Evolutionary conservation across 2,113 vertebrate genomes (phyloP).

Genomic region (Mionectes macconnelli): DNA sequence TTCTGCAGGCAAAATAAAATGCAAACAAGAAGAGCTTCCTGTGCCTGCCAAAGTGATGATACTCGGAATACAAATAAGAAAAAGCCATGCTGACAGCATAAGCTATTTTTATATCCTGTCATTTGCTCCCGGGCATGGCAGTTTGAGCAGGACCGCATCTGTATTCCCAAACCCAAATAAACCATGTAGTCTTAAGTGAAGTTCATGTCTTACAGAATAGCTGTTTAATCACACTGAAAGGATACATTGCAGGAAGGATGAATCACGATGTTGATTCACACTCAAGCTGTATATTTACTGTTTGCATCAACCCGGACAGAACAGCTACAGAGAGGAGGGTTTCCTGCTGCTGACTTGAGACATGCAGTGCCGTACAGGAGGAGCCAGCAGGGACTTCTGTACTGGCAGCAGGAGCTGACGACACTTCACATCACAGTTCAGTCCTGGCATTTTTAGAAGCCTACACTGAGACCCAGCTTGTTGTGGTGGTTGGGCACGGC

Average conservation of each 20-base stretch:
- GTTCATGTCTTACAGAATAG: conserved; percentile 41
- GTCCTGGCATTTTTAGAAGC: not conserved
- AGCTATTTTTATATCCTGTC: conserved; percentile 79
- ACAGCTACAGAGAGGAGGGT: not conserved
- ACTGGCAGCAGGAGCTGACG: not conserved
- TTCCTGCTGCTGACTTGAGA: not conserved
- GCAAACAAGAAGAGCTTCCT: conserved; percentile 78
- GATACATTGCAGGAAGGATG: conserved; percentile 14
- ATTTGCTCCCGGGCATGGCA: conserved; percentile 63
- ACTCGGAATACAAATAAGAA: conserved; percentile 81
- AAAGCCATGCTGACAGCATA: conserved; percentile 80
- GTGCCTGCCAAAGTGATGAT: conserved; percentile 80
- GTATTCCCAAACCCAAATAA: conserved; percentile 65
- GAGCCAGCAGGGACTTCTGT: not conserved
- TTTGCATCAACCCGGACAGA: not conserved
- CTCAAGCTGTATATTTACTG: not conserved
- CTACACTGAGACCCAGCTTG: fast-evolving
- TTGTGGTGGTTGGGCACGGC: not conserved
- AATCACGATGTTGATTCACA: conserved; percentile 24
- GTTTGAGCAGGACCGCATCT: conserved; percentile 72
- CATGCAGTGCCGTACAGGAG: not conserved
- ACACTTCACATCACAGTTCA: fast-evolving
- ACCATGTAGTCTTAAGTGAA: conserved; percentile 57
- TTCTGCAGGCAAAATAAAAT: conserved; percentile 79
- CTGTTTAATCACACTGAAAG: conserved; percentile 32